Percentiles rank a stretch among this genome's conserved stretches.
phyloP scores from a whole-genome alignment of 1,140 invertebrate species.

The Leptinotarsa defecta region DNA sequence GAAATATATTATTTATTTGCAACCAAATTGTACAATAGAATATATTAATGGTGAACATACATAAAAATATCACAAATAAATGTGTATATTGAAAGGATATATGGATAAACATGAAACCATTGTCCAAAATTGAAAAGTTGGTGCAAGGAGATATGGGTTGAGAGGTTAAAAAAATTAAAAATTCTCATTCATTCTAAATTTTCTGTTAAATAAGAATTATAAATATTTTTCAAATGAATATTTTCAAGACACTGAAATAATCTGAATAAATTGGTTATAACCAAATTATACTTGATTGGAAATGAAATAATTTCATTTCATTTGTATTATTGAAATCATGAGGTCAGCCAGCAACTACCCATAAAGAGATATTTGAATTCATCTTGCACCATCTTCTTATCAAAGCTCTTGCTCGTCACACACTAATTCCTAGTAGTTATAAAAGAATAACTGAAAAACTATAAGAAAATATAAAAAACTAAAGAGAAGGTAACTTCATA shows the following conservation, averaged over 20 bases:
- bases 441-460: neutral
- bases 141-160: neutral
- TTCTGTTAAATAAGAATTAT: no score
- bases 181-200: no score
- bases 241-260: no score
- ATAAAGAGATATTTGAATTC: no score
- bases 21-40: constrained; percentile 29
- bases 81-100: constrained; percentile 21
- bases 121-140: constrained; percentile 6
- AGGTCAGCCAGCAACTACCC: no score
- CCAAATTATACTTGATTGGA: no score
- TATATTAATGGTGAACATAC: constrained; percentile 30
- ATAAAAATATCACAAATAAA: constrained; percentile 33
- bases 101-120: neutral
- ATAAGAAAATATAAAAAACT: neutral
- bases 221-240: no score
- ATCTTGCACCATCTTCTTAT: constrained; percentile 2
- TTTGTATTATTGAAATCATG: no score
- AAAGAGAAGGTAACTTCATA: constrained; percentile 30
- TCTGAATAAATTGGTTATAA: no score
- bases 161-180: no score
- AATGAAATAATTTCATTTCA: no score
- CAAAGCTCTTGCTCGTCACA: neutral
- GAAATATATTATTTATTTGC: constrained; percentile 26
- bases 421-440: neutral